A percentile compares a stretch with the other conserved stretches of the same genome.
Conservation (phyloP, 2,113 vertebrate genomes). For the Chloropsis hardwickii region DNA sequence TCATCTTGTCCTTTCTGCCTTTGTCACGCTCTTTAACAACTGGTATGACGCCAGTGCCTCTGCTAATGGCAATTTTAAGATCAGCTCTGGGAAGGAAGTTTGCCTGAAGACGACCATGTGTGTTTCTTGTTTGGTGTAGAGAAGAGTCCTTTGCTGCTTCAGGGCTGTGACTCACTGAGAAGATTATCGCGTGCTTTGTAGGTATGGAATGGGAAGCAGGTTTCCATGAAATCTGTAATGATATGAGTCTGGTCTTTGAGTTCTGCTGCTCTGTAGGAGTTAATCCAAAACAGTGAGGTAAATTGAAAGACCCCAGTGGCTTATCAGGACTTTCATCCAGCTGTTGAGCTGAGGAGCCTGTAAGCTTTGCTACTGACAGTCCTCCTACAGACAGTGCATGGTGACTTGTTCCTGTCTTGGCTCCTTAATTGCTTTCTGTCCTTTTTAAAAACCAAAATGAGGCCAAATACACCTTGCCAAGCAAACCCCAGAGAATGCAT, state of each 20-base stretch:
- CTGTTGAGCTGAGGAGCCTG: neutral
- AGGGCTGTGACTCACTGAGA: neutral
- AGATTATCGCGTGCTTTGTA: neutral
- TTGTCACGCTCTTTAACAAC: neutral
- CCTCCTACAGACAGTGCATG: fast-evolving
- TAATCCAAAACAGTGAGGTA: neutral
- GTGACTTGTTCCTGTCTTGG: neutral
- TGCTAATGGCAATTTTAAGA: neutral
- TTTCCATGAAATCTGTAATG: neutral
- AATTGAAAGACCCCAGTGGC: neutral
- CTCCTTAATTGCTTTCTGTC: fast-evolving
- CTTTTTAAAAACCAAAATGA: neutral
- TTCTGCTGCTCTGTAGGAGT: neutral
- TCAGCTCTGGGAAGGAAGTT: neutral
- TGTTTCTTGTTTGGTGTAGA: neutral
- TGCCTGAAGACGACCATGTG: neutral
- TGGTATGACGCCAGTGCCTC: neutral
- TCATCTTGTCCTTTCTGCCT: neutral
- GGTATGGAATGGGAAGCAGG: neutral
- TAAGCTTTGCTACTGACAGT: neutral
- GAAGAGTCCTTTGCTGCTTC: neutral
- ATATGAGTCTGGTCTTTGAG: neutral
- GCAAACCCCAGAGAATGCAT: neutral
- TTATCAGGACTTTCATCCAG: neutral
- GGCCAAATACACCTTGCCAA: neutral